Conservation (phyloP, 2,113 vertebrate genomes). For the Gnathonemus echidnorhynchus region DNA sequence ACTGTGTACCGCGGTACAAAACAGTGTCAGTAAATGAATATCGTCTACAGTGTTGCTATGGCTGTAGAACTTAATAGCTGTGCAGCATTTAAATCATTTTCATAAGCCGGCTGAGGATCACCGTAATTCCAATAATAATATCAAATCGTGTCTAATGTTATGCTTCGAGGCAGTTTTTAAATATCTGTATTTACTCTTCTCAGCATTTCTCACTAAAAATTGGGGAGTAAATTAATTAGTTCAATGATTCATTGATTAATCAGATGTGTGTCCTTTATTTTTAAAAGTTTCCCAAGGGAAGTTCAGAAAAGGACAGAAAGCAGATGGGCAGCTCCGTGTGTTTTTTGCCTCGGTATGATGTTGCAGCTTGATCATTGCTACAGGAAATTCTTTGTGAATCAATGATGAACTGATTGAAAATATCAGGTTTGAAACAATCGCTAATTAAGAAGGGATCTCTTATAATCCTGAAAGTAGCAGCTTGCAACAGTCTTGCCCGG, state of each 20-base stretch:
- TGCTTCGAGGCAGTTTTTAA: background rate
- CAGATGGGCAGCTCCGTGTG: background rate
- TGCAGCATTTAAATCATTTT: background rate
- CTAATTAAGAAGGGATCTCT: background rate
- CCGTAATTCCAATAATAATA: background rate
- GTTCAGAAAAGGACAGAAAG: background rate
- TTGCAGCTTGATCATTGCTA: background rate
- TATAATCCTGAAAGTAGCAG: background rate
- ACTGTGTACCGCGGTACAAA: background rate
- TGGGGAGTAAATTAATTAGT: background rate
- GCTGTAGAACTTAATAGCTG: background rate
- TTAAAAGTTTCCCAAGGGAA: background rate
- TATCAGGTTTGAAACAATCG: background rate
- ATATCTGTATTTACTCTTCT: background rate
- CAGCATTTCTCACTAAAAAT: background rate
- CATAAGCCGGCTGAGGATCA: background rate
- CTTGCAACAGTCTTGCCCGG: background rate
- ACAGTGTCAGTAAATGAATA: background rate
- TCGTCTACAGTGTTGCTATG: background rate
- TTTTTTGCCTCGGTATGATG: background rate
- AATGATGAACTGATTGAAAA: background rate
- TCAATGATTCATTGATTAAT: background rate
- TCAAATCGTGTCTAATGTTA: slow-evolving; percentile 1
- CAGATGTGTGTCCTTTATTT: background rate
- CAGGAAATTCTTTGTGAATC: background rate